Conservation (phyloP, 1,140 invertebrate species). For the Platyura marginata region DNA sequence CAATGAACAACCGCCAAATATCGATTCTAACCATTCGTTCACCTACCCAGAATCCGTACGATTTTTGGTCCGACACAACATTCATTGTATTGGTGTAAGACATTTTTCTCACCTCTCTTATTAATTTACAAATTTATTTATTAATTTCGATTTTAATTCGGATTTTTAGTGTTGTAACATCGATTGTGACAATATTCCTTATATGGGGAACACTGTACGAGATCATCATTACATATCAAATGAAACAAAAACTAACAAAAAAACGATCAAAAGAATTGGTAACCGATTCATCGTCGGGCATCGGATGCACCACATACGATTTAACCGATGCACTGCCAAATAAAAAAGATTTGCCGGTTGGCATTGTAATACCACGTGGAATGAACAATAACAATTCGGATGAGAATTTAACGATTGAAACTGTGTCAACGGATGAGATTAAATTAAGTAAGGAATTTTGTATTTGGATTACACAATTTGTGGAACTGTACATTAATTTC, state of each 20-base stretch:
- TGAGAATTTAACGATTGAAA: conserved; percentile 32
- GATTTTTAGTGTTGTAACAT: conserved; percentile 32
- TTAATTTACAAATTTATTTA: too few relatives aligned
- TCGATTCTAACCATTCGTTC: conserved; percentile 38
- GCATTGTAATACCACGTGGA: conserved; percentile 14
- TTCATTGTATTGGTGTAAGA: conserved; percentile 53
- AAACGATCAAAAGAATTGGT: conserved; percentile 14
- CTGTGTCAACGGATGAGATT: conserved; percentile 25
- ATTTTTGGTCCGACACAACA: conserved; percentile 42
- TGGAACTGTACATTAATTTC: too few relatives aligned
- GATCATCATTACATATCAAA: conserved; percentile 27
- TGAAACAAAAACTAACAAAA: conserved; percentile 17
- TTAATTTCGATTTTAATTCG: not conserved
- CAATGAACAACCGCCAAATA: conserved; percentile 22
- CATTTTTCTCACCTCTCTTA: not conserved
- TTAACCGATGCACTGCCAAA: conserved; percentile 17
- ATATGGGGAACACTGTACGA: conserved; percentile 40
- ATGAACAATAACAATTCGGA: conserved; percentile 38
- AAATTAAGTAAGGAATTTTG: conserved; percentile 24
- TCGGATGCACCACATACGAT: conserved; percentile 25
- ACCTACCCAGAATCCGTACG: conserved; percentile 40
- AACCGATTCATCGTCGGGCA: conserved; percentile 21
- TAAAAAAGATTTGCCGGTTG: conserved; percentile 18
- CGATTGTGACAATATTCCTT: conserved; percentile 33
- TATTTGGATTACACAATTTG: too few relatives aligned